Percentiles rank a stretch among this genome's conserved stretches.
Evolutionary conservation across 2,888 invertebrate species (phyloP).

Genomic region (Drosophila kambysellisi): DNA sequence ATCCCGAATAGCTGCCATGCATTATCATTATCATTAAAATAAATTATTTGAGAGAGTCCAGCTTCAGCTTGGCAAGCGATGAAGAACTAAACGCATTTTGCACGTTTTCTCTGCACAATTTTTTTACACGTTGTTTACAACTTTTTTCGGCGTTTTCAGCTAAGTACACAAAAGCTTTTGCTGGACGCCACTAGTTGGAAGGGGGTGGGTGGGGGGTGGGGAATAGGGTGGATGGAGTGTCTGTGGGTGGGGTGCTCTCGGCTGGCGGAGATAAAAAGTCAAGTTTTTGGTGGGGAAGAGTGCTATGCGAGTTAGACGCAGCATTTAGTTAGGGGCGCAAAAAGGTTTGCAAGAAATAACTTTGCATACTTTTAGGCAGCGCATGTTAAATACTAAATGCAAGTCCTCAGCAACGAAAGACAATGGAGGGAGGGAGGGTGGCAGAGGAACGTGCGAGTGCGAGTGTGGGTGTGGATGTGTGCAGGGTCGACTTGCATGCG

Average conservation of each 20-base stretch:
- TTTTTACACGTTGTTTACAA: slow-evolving; percentile 80
- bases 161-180: slow-evolving; percentile 76
- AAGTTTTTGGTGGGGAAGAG: slow-evolving; percentile 53
- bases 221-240: background rate
- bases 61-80: slow-evolving; percentile 45
- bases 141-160: slow-evolving; percentile 66
- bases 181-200: slow-evolving; percentile 36
- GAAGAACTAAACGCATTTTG: slow-evolving; percentile 75
- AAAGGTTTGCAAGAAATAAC: slow-evolving; percentile 73
- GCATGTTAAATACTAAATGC: slow-evolving; percentile 76
- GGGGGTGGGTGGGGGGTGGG: background rate
- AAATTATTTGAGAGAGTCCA: slow-evolving; percentile 76
- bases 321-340: slow-evolving; percentile 64
- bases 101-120: slow-evolving; percentile 74
- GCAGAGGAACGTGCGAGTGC: background rate
- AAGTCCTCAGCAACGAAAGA: slow-evolving; percentile 57
- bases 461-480: background rate
- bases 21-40: slow-evolving; percentile 79
- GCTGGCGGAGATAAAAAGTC: slow-evolving; percentile 68
- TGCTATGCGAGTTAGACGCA: slow-evolving; percentile 61
- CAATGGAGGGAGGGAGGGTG: slow-evolving; percentile 28
- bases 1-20: slow-evolving; percentile 66
- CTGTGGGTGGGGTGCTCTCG: slow-evolving; percentile 4
- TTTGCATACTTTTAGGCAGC: slow-evolving; percentile 78
- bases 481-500: slow-evolving; percentile 38